Percentiles rank a stretch among this genome's conserved stretches.
phyloP scores from a whole-genome alignment of 2,888 invertebrate species.

The Eristalis tenax region DNA sequence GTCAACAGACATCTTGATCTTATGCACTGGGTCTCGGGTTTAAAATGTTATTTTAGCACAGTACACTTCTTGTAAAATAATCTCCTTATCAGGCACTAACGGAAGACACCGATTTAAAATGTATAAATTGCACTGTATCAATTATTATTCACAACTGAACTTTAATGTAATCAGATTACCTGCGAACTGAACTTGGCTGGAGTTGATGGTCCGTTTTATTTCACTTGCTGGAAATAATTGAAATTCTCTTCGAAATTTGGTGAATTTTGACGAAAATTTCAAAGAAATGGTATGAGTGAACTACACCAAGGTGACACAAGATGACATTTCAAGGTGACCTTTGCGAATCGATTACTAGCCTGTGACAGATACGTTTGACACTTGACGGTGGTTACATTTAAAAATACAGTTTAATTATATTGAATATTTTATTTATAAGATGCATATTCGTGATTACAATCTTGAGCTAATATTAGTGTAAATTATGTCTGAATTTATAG shows the following conservation, averaged over 20 bases:
- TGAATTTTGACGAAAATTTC: constrained; percentile 55
- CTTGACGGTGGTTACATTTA: constrained; percentile 27
- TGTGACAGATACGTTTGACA: constrained; percentile 45
- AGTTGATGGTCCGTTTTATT: constrained; percentile 54
- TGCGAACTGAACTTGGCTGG: constrained; percentile 51
- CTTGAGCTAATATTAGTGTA: background rate
- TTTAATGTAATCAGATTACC: constrained; percentile 54
- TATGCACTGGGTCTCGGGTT: constrained; percentile 13
- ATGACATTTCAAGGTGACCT: constrained; percentile 82
- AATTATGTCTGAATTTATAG: background rate
- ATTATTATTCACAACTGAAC: constrained; percentile 13
- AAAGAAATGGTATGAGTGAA: constrained; percentile 61
- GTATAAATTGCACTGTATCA: constrained; percentile 2
- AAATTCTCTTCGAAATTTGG: constrained; percentile 54
- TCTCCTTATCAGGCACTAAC: constrained; percentile 26
- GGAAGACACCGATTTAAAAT: constrained; percentile 41
- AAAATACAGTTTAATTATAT: background rate
- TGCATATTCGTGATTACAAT: background rate
- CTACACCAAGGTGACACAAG: constrained; percentile 77
- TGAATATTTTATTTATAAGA: background rate
- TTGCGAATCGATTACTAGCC: constrained; percentile 72
- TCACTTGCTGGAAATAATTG: constrained; percentile 62
- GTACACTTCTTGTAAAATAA: constrained; percentile 11
- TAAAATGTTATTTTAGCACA: background rate
- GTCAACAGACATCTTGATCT: constrained; percentile 68